These are phyloP conservation scores for Xestia xanthographa DNA, from an alignment of 2,888 invertebrate genomes.

Conservation along the genomic window DNA sequence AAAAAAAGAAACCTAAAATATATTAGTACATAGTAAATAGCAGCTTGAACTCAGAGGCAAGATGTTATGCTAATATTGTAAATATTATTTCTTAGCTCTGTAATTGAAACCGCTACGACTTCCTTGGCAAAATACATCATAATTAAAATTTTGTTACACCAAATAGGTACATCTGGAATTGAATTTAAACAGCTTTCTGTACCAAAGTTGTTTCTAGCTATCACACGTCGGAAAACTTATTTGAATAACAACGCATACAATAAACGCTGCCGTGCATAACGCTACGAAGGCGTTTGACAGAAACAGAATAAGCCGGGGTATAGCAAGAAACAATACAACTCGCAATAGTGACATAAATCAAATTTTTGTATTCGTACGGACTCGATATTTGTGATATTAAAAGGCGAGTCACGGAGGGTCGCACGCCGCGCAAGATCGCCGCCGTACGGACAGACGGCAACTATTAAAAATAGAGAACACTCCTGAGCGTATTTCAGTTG, in stretches of 20 bases:
- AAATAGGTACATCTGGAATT: slow-evolving; percentile 54
- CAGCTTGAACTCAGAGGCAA: slow-evolving; percentile 20
- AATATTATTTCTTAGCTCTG: slow-evolving; percentile 63
- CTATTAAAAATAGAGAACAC: slow-evolving; percentile 72
- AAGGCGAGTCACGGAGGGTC: slow-evolving; percentile 76
- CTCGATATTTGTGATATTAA: slow-evolving; percentile 80
- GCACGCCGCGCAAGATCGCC: slow-evolving; percentile 72
- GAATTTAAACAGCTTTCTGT: slow-evolving; percentile 60
- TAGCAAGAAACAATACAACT: slow-evolving; percentile 82
- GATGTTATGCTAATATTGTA: slow-evolving; percentile 63
- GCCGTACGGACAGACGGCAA: slow-evolving; percentile 61
- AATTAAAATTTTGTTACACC: slow-evolving; percentile 57
- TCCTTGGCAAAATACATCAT: slow-evolving; percentile 48
- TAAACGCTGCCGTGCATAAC: slow-evolving; percentile 73
- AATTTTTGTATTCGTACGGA: slow-evolving; percentile 78
- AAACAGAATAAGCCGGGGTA: slow-evolving; percentile 79
- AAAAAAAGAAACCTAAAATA: slow-evolving; percentile 43
- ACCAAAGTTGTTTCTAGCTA: slow-evolving; percentile 52
- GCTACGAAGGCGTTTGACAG: slow-evolving; percentile 80
- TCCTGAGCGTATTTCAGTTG: slow-evolving; percentile 81
- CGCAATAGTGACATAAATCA: slow-evolving; percentile 83
- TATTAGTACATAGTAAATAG: slow-evolving; percentile 48
- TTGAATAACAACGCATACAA: slow-evolving; percentile 73
- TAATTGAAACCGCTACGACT: slow-evolving; percentile 60
- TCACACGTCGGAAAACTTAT: slow-evolving; percentile 71